Percentiles rank a stretch among this genome's conserved stretches.
These are phyloP conservation scores for Mugil cephalus DNA, from an alignment of 2,113 vertebrate species.

Conservation along the genomic window DNA sequence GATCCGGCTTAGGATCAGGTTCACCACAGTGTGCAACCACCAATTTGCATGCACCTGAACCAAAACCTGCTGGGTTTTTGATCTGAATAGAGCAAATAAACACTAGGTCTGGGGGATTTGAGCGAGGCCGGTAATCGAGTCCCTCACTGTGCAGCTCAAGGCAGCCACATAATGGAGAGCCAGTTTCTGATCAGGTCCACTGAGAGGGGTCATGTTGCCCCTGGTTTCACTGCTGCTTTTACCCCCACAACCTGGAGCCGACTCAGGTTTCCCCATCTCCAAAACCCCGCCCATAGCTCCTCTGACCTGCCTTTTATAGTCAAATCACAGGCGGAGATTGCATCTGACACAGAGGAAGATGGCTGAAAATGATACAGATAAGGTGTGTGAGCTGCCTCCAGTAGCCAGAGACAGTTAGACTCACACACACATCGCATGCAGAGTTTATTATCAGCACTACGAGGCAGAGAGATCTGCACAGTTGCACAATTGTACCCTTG, in stretches of 20 bases:
- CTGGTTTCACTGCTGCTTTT: slow-evolving; percentile 52
- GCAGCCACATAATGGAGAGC: slow-evolving; percentile 47
- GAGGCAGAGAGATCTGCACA: background rate
- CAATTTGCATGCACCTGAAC: slow-evolving; percentile 40
- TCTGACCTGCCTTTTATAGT: slow-evolving; percentile 33
- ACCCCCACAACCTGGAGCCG: slow-evolving; percentile 41
- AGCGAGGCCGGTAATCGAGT: slow-evolving; percentile 1
- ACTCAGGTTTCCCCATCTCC: slow-evolving; percentile 72
- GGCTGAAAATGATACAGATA: slow-evolving; percentile 33
- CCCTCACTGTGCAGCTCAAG: slow-evolving; percentile 21
- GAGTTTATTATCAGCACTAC: background rate
- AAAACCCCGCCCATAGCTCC: slow-evolving; percentile 64
- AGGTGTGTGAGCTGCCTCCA: slow-evolving; percentile 11
- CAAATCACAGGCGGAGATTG: slow-evolving; percentile 44
- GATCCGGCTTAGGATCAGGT: slow-evolving; percentile 32
- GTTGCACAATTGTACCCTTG: background rate
- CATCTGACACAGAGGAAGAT: slow-evolving; percentile 38
- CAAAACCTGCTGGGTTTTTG: slow-evolving; percentile 40
- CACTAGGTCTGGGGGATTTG: slow-evolving; percentile 34
- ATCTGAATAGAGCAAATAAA: slow-evolving; percentile 42
- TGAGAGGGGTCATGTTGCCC: slow-evolving; percentile 76
- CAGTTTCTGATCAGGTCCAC: slow-evolving; percentile 67
- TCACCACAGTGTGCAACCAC: slow-evolving; percentile 42
- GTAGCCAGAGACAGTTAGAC: slow-evolving; percentile 16
- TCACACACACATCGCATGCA: too few relatives aligned